phyloP scores from a whole-genome alignment of 2,888 invertebrate species.

The Macaria liturata region DNA sequence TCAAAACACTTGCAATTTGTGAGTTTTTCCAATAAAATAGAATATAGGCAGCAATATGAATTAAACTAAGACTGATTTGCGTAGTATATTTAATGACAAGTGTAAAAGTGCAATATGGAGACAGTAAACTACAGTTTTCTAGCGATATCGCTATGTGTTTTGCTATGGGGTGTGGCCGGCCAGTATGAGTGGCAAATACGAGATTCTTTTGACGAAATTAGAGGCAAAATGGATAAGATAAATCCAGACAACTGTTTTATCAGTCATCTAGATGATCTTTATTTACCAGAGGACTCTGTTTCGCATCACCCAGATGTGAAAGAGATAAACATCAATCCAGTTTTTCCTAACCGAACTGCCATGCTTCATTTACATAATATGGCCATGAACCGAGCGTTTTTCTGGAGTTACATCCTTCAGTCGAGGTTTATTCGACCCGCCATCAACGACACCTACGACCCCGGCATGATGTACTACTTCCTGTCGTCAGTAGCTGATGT shows the following conservation, averaged over 20 bases:
- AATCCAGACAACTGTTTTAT: slow-evolving; percentile 95
- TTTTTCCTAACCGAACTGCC: slow-evolving; percentile 97
- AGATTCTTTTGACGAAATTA: slow-evolving; percentile 95
- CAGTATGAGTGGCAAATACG: slow-evolving; percentile 96
- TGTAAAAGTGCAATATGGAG: slow-evolving; percentile 56
- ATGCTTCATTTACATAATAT: slow-evolving; percentile 97
- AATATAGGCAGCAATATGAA: slow-evolving; percentile 24
- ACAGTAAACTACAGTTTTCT: slow-evolving; percentile 58
- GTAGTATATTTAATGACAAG: slow-evolving; percentile 16
- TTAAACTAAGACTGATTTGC: slow-evolving; percentile 17
- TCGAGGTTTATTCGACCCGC: slow-evolving; percentile 95
- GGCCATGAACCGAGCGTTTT: slow-evolving; percentile 97
- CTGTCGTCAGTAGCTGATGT: slow-evolving; percentile 97
- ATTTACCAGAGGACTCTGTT: slow-evolving; percentile 91
- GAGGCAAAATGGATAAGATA: slow-evolving; percentile 92
- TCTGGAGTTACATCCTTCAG: slow-evolving; percentile 97
- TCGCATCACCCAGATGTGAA: slow-evolving; percentile 97
- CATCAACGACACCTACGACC: slow-evolving; percentile 96
- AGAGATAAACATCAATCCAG: slow-evolving; percentile 96
- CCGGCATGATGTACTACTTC: slow-evolving; percentile 99
- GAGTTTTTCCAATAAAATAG: slow-evolving; percentile 1
- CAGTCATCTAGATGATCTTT: slow-evolving; percentile 92
- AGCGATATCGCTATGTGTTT: slow-evolving; percentile 64
- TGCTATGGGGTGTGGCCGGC: slow-evolving; percentile 87
- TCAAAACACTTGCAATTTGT: slow-evolving; percentile 17